These are phyloP conservation scores for Meleagris gallopavo DNA, from an alignment of 2,113 vertebrate genomes.

Conservation along the genomic window DNA sequence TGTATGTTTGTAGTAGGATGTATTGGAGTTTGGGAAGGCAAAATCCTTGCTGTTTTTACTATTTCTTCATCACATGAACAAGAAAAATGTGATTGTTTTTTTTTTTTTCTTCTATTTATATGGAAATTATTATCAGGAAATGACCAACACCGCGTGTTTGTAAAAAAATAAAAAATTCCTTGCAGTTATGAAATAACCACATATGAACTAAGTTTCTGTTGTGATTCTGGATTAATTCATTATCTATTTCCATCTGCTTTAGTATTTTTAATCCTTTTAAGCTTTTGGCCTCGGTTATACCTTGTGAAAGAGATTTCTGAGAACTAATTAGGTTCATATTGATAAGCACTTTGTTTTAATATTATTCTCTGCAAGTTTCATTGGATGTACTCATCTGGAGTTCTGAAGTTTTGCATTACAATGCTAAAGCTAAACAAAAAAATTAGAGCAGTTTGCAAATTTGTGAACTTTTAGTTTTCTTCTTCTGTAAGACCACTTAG, in stretches of 20 bases:
- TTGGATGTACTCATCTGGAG: not conserved
- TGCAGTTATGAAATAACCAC: not conserved
- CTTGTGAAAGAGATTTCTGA: constrained; percentile 16
- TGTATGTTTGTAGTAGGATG: rapidly evolving
- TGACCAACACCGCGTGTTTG: not conserved
- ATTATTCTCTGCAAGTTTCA: not conserved
- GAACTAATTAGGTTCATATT: not conserved
- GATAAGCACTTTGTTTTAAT: not conserved
- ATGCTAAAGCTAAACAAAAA: not conserved
- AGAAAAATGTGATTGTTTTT: rapidly evolving
- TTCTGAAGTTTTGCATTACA: not conserved
- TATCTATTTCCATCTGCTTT: not conserved
- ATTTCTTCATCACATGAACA: not conserved
- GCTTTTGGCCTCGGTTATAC: not conserved
- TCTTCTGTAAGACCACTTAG: rapidly evolving
- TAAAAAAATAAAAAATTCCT: not conserved
- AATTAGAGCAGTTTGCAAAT: not conserved
- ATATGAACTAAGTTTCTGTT: not conserved
- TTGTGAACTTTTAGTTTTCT: rapidly evolving
- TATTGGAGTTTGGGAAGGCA: rapidly evolving
- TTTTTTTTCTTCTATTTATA: rapidly evolving
- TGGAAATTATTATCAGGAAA: not conserved
- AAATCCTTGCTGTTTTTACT: not conserved
- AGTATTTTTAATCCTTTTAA: constrained; percentile 35
- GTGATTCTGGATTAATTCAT: not conserved